Percentiles rank a stretch among this genome's conserved stretches.
These are phyloP conservation scores for Sebastiscus albofasciatus DNA, from an alignment of 2,797 vertebrate genomes.

Conservation along the genomic window DNA sequence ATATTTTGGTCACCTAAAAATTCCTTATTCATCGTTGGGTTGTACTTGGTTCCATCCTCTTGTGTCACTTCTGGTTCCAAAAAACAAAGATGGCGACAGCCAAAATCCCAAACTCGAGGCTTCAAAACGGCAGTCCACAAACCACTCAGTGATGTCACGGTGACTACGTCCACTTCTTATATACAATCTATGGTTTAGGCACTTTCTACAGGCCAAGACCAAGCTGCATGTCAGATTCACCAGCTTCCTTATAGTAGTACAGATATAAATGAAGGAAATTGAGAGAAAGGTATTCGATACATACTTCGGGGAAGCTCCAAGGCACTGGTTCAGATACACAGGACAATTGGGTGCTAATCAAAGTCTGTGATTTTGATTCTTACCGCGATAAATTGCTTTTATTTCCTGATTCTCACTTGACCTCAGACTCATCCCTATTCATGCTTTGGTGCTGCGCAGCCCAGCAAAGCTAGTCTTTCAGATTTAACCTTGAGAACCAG, in stretches of 20 bases:
- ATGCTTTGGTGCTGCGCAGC: slow-evolving; percentile 22
- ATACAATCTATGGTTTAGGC: background rate
- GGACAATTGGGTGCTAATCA: background rate
- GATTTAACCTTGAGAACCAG: slow-evolving; percentile 48
- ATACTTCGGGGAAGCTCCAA: background rate
- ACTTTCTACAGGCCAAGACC: background rate
- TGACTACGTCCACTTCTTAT: background rate
- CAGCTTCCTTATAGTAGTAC: too few species aligned
- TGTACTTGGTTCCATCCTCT: too few species aligned
- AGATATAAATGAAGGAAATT: background rate
- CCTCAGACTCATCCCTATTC: slow-evolving; percentile 45
- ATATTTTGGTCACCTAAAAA: too few species aligned
- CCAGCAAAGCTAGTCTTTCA: slow-evolving; percentile 13
- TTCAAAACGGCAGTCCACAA: background rate
- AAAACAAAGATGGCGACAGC: background rate
- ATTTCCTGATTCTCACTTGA: background rate
- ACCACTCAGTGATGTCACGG: background rate
- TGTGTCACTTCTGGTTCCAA: background rate
- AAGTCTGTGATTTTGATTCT: background rate
- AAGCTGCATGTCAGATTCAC: background rate
- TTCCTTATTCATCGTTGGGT: too few species aligned
- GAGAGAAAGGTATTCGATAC: background rate
- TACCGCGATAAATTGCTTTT: background rate
- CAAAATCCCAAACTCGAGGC: background rate
- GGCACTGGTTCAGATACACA: background rate